Percentiles rank a stretch among this genome's conserved stretches.
Conservation (phyloP, 2,888 invertebrate genomes). For the Dioctria linearis region DNA sequence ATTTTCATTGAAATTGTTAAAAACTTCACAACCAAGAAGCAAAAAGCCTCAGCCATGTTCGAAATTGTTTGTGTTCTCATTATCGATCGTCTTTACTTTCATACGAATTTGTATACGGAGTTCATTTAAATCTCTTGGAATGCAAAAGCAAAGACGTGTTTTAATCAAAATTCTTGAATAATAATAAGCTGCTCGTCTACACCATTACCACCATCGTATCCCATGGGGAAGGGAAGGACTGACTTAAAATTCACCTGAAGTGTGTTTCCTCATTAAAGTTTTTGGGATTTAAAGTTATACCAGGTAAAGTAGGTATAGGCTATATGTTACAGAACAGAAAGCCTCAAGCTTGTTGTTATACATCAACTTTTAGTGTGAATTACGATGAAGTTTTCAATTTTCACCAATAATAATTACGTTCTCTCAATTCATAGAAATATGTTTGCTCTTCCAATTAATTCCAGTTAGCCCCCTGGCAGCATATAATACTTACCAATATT, state of each 20-base stretch:
- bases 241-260: constrained; percentile 44
- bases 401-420: constrained; percentile 8
- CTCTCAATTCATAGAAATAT: constrained; percentile 22
- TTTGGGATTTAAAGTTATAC: constrained; percentile 12
- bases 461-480: constrained; percentile 1
- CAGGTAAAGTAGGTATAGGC: neutral
- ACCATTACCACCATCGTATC: constrained; percentile 5
- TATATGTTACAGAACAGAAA: too few relatives aligned
- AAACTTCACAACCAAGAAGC: too few relatives aligned
- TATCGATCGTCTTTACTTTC: neutral
- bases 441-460: neutral
- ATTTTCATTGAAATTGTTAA: too few relatives aligned
- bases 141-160: constrained; percentile 40
- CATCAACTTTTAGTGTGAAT: too few relatives aligned
- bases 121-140: constrained; percentile 8
- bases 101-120: too few relatives aligned
- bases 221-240: neutral
- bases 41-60: too few relatives aligned
- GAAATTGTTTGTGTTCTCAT: too few relatives aligned
- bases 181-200: constrained; percentile 40
- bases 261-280: constrained; percentile 47
- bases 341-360: neutral
- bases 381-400: constrained; percentile 15
- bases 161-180: constrained; percentile 43
- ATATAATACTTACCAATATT: neutral